Percentiles rank a stretch among this genome's conserved stretches.
Conservation (phyloP, 2,888 invertebrate genomes). For the Aphrophora alni region DNA sequence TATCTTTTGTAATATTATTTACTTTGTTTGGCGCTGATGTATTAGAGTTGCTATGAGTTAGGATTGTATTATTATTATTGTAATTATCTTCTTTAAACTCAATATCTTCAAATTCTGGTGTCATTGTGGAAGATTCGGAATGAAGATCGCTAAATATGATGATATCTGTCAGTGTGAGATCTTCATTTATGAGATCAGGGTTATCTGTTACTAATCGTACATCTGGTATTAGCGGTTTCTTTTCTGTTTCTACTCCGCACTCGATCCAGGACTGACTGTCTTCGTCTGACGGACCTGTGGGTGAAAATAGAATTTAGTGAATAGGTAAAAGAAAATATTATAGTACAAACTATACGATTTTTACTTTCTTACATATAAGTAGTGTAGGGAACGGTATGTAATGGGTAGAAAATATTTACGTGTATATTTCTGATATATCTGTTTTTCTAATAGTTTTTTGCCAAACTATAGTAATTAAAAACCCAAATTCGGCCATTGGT, state of each 20-base stretch:
- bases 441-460: too few species aligned
- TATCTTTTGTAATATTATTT: neutral
- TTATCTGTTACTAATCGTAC: neutral
- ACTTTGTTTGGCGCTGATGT: neutral
- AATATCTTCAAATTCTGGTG: neutral
- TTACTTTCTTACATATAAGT: too few species aligned
- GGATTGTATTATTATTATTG: neutral
- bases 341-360: too few species aligned
- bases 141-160: constrained; percentile 30
- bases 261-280: constrained; percentile 12
- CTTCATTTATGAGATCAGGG: constrained; percentile 22
- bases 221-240: neutral
- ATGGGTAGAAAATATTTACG: too few species aligned
- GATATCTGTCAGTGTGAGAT: constrained; percentile 30
- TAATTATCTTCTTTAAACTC: neutral
- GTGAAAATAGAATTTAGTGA: too few species aligned
- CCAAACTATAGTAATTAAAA: too few species aligned
- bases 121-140: neutral
- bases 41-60: neutral
- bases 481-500: too few species aligned
- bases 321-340: too few species aligned
- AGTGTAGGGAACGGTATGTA: too few species aligned
- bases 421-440: too few species aligned
- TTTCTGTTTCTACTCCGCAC: constrained; percentile 2
- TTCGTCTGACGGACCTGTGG: constrained; percentile 18